Conservation (phyloP, 1,140 invertebrate species). For the Pseudomyrmex gracilis region DNA sequence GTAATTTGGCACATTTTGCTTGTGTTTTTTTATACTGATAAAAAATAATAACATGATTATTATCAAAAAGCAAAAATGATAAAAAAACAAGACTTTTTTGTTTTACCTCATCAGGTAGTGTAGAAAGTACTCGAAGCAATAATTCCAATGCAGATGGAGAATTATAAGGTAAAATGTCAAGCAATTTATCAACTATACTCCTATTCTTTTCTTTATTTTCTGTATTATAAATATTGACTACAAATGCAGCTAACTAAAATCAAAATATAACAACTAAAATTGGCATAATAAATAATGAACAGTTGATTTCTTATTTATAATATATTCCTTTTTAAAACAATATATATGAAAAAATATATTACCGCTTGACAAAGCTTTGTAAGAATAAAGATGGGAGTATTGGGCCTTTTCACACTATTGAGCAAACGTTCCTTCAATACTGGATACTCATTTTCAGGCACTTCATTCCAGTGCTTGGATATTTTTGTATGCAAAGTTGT, state of each 20-base stretch:
- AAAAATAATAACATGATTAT: conserved; percentile 23
- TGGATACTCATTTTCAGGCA: conserved; percentile 91
- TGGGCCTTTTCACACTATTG: conserved; percentile 89
- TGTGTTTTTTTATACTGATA: conserved; percentile 76
- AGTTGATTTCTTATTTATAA: background rate
- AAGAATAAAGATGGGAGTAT: conserved; percentile 93
- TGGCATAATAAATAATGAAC: background rate
- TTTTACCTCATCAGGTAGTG: conserved; percentile 93
- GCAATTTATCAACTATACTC: conserved; percentile 79
- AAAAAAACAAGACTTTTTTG: conserved; percentile 14
- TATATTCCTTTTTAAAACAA: background rate
- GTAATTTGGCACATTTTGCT: conserved; percentile 62
- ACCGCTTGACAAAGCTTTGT: conserved; percentile 95
- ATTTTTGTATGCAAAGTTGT: conserved; percentile 95
- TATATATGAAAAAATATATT: conserved; percentile 67
- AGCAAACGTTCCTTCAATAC: conserved; percentile 91
- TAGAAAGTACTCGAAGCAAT: conserved; percentile 87
- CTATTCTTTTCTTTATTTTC: conserved; percentile 68
- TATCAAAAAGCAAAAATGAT: background rate
- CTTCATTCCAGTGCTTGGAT: conserved; percentile 93
- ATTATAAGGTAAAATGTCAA: conserved; percentile 79
- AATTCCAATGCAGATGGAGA: conserved; percentile 73
- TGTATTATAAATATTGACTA: conserved; percentile 71
- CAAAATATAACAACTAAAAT: conserved; percentile 7
- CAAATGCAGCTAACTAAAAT: conserved; percentile 81